These are phyloP conservation scores for Hippopotamyrus pictus DNA, from an alignment of 2,797 vertebrate species.

Conservation along the genomic window DNA sequence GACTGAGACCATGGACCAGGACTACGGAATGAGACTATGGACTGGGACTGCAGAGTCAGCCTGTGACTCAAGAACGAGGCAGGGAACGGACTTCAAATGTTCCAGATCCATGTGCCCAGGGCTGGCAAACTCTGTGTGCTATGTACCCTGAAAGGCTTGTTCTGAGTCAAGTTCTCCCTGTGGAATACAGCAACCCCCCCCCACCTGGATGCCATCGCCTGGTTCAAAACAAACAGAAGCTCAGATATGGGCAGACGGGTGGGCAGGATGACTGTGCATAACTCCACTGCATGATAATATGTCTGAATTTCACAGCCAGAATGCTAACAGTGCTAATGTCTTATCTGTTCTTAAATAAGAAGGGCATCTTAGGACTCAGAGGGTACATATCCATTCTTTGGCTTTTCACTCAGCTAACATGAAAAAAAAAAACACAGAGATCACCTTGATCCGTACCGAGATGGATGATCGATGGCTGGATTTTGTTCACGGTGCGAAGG, in stretches of 20 bases:
- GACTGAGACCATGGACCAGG: not conserved
- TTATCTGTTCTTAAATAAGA: not conserved
- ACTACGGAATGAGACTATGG: not conserved
- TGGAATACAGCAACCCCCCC: not conserved
- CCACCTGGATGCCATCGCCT: not conserved
- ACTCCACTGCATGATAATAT: not conserved
- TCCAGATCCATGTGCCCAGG: not conserved
- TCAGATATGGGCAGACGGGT: not conserved
- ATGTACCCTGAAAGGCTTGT: not conserved
- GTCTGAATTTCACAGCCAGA: not conserved
- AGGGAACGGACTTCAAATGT: not conserved
- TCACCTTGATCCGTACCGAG: slow-evolving; percentile 37
- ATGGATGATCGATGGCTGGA: slow-evolving; percentile 29
- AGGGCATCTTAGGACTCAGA: not conserved
- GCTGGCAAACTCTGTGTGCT: not conserved
- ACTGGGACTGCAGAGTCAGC: not conserved
- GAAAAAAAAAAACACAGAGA: slow-evolving; percentile 8
- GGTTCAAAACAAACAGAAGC: slow-evolving; percentile 1
- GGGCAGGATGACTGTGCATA: not conserved
- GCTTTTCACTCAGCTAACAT: not conserved
- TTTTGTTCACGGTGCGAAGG: slow-evolving; percentile 21
- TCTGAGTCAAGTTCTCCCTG: not conserved
- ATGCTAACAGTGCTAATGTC: not conserved
- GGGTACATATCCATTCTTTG: not conserved
- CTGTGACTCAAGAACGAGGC: not conserved